These are phyloP conservation scores for Aricia agestis DNA, from an alignment of 1,140 invertebrate genomes.

Conservation along the genomic window DNA sequence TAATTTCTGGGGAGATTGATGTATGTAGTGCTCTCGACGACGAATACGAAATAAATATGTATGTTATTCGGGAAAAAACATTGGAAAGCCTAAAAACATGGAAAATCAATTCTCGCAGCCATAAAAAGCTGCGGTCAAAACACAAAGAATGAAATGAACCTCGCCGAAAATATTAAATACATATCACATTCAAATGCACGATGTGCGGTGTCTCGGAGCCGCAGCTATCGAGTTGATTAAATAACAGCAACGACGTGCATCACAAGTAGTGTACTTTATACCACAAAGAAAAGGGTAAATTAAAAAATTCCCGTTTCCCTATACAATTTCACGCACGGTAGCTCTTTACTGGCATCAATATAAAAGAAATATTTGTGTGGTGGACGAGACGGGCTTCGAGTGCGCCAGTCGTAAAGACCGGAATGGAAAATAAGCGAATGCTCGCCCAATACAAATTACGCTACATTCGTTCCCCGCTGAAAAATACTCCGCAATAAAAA, in stretches of 20 bases:
- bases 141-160: not conserved
- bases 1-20: not conserved
- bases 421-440: conserved; percentile 33
- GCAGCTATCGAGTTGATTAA: not conserved
- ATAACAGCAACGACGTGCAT: not conserved
- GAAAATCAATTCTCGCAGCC: not conserved
- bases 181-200: not conserved
- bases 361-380: conserved; percentile 32
- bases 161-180: not conserved
- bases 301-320: conserved; percentile 29
- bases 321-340: conserved; percentile 29
- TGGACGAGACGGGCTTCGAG: conserved; percentile 28
- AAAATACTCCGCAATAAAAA: conserved; percentile 53
- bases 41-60: not conserved
- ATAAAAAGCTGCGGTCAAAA: not conserved
- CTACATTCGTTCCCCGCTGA: conserved; percentile 45
- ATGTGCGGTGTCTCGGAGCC: not conserved
- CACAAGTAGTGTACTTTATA: not conserved
- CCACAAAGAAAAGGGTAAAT: conserved; percentile 25
- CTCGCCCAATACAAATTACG: conserved; percentile 52
- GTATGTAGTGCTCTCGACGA: not conserved
- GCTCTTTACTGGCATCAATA: conserved; percentile 31
- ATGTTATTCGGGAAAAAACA: not conserved
- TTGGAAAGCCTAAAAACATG: not conserved
- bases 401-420: conserved; percentile 22